A percentile compares a stretch with the other conserved stretches of the same genome.
phyloP scores from a whole-genome alignment of 1,140 invertebrate genomes.

The Saccostrea glomerata region DNA sequence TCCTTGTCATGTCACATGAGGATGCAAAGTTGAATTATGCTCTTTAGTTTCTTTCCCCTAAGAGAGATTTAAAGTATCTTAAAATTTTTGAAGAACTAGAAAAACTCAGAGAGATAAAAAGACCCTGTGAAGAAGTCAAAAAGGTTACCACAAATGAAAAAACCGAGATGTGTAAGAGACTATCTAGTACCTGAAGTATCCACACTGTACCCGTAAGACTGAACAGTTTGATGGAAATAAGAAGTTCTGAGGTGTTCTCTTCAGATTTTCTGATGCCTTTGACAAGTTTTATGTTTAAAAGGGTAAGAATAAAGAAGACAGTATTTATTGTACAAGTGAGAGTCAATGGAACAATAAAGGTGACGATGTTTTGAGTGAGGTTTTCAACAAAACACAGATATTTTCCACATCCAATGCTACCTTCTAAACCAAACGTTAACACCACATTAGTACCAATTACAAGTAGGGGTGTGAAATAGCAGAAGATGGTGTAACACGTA shows the following conservation, averaged over 20 bases:
- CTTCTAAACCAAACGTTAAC: neutral
- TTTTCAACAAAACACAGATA: slow-evolving; percentile 38
- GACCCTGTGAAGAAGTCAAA: too few relatives aligned
- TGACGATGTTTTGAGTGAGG: neutral
- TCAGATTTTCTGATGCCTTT: slow-evolving; percentile 28
- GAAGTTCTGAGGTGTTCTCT: neutral
- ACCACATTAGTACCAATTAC: neutral
- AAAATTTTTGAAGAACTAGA: too few relatives aligned
- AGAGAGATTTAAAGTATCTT: too few relatives aligned
- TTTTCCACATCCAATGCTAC: neutral
- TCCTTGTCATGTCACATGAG: too few relatives aligned
- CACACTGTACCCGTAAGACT: slow-evolving; percentile 45
- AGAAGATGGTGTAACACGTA: neutral
- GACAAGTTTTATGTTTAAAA: neutral
- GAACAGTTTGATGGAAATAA: slow-evolving; percentile 46
- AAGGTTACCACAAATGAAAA: too few relatives aligned
- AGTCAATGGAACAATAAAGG: slow-evolving; percentile 39
- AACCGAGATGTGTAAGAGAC: neutral
- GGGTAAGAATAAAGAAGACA: slow-evolving; percentile 39
- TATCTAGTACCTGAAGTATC: slow-evolving; percentile 43
- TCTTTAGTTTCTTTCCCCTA: too few relatives aligned
- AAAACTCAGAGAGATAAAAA: too few relatives aligned
- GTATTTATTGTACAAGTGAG: slow-evolving; percentile 40
- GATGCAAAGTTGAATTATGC: too few relatives aligned
- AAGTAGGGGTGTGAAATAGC: neutral